Evolutionary conservation across 2,888 invertebrate species (phyloP).

Genomic region (Diadromus collaris): DNA sequence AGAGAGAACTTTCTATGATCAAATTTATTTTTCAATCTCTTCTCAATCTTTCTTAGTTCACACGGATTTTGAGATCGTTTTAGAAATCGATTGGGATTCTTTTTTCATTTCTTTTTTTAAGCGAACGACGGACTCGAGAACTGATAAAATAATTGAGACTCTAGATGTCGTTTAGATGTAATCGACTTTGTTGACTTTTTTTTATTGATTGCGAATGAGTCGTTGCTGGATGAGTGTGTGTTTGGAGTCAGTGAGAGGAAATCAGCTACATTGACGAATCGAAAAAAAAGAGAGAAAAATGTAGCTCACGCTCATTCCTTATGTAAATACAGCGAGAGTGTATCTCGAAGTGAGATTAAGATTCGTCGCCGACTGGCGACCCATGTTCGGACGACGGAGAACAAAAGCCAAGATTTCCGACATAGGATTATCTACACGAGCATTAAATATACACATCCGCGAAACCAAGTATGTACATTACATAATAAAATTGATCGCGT

Average conservation of each 20-base stretch:
- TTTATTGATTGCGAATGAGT: slow-evolving; percentile 36
- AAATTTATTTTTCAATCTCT: background rate
- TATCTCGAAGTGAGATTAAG: slow-evolving; percentile 26
- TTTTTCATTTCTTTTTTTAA: background rate
- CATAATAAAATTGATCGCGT: slow-evolving; percentile 30
- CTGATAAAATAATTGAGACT: slow-evolving; percentile 10
- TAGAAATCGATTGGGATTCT: slow-evolving; percentile 5
- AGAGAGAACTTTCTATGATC: background rate
- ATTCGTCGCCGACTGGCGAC: background rate
- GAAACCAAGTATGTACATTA: slow-evolving; percentile 39
- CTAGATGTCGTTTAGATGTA: slow-evolving; percentile 25
- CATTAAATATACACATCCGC: slow-evolving; percentile 12
- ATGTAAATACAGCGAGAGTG: slow-evolving; percentile 55
- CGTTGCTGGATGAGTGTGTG: background rate
- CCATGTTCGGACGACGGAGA: background rate
- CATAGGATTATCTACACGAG: slow-evolving; percentile 2
- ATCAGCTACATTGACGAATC: slow-evolving; percentile 44
- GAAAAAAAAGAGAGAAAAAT: slow-evolving; percentile 25
- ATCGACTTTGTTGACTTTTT: slow-evolving; percentile 42
- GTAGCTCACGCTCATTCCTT: slow-evolving; percentile 58
- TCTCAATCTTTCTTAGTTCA: background rate
- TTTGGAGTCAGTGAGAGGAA: slow-evolving; percentile 28
- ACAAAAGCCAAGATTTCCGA: background rate
- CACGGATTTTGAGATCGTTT: slow-evolving; percentile 2
- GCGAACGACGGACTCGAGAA: slow-evolving; percentile 17